Percentiles rank a stretch among this genome's conserved stretches.
Conservation (phyloP, 2,113 vertebrate genomes). For the Suricata suricatta region DNA sequence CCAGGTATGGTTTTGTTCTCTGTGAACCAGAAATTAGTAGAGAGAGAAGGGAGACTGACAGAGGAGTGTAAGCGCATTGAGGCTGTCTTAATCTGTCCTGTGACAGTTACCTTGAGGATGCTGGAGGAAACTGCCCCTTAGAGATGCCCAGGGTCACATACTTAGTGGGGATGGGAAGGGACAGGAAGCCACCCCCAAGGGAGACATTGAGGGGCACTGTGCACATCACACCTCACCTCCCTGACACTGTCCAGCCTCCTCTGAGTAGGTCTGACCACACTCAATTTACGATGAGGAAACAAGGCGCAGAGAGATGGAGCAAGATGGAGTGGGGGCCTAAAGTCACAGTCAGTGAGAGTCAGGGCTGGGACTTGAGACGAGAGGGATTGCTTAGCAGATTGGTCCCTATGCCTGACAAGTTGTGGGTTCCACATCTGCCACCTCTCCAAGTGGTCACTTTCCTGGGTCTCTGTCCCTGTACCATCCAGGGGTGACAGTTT, state of each 20-base stretch:
- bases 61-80: background rate
- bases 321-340: background rate
- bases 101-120: background rate
- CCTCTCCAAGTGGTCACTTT: background rate
- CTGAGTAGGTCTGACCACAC: background rate
- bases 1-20: background rate
- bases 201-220: fast-evolving
- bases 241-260: background rate
- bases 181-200: background rate
- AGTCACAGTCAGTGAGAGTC: background rate
- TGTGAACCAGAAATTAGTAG: background rate
- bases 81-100: background rate
- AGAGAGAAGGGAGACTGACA: background rate
- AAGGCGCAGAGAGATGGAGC: background rate
- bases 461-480: background rate
- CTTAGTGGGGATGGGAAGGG: background rate
- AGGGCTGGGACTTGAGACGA: background rate
- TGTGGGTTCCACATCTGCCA: too few relatives aligned
- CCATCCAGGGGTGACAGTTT: background rate
- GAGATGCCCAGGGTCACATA: background rate
- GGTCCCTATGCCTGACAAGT: too few relatives aligned
- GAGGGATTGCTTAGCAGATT: background rate
- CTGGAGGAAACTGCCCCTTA: background rate
- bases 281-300: background rate
- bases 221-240: background rate